phyloP scores from a whole-genome alignment of 2,797 vertebrate genomes.

The Rhinatrema bivittatum region DNA sequence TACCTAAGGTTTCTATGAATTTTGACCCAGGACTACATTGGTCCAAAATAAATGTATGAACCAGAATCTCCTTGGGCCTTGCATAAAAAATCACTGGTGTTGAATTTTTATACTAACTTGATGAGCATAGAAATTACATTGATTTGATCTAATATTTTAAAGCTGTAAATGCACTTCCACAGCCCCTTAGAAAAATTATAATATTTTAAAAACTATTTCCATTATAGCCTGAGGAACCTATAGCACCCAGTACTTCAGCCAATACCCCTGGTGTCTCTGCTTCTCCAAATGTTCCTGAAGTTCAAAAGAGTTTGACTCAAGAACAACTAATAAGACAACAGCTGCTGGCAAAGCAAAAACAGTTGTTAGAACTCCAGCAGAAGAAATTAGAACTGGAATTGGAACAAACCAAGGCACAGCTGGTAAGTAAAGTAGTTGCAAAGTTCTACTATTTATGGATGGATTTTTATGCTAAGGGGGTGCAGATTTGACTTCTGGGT shows the following conservation, averaged over 20 bases:
- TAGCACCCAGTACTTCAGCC: conserved; percentile 54
- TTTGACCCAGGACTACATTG: too few relatives aligned
- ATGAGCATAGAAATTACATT: too few relatives aligned
- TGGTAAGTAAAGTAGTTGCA: conserved; percentile 68
- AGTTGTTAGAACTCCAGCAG: conserved; percentile 96
- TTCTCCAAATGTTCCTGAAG: conserved; percentile 62
- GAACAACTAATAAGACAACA: conserved; percentile 94
- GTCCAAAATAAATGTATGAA: too few relatives aligned
- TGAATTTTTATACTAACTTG: too few relatives aligned
- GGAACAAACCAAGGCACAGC: conserved; percentile 94
- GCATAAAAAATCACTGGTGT: too few relatives aligned
- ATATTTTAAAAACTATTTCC: conserved; percentile 31
- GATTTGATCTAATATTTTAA: too few relatives aligned
- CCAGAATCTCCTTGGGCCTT: too few relatives aligned
- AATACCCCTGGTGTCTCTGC: conserved; percentile 59
- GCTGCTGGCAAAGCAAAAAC: conserved; percentile 94
- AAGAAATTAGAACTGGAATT: conserved; percentile 97
- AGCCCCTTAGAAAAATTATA: conserved; percentile 5
- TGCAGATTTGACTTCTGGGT: too few relatives aligned
- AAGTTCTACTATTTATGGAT: too few relatives aligned
- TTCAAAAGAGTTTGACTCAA: conserved; percentile 71
- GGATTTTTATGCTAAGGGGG: too few relatives aligned
- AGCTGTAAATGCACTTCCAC: too few relatives aligned
- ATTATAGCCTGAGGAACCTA: conserved; percentile 67
- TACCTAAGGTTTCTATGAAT: too few relatives aligned